These are phyloP conservation scores for Columba janthina DNA, from an alignment of 2,113 vertebrate genomes.

Conservation along the genomic window DNA sequence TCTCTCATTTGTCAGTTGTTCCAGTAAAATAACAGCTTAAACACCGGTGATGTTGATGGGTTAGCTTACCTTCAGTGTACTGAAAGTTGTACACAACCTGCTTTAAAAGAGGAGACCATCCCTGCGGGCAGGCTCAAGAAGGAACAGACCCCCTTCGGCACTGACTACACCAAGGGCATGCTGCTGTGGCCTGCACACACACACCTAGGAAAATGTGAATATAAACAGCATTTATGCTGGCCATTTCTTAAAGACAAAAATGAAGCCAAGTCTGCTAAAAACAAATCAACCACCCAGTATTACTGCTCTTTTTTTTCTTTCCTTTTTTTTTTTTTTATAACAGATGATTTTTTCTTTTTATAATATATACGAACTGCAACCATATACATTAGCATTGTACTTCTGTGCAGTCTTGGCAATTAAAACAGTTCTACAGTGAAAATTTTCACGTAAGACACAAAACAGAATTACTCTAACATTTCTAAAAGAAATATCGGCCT, in stretches of 20 bases:
- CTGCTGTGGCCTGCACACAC: conserved; percentile 88
- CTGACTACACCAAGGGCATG: conserved; percentile 90
- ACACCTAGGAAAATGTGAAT: conserved; percentile 93
- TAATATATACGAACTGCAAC: conserved; percentile 79
- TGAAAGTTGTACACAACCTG: conserved; percentile 92
- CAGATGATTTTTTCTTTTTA: conserved; percentile 71
- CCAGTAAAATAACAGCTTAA: conserved; percentile 81
- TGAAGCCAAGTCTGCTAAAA: conserved; percentile 86
- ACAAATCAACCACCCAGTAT: conserved; percentile 82
- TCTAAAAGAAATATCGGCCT: conserved; percentile 86
- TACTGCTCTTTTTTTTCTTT: conserved; percentile 66
- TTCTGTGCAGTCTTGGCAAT: conserved; percentile 85
- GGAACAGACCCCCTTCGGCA: conserved; percentile 90
- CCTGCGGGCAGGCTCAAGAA: conserved; percentile 91
- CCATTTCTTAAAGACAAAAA: conserved; percentile 82
- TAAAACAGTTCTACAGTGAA: conserved; percentile 85
- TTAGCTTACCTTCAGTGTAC: conserved; percentile 96
- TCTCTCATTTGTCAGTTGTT: conserved; percentile 75
- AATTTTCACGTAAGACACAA: conserved; percentile 82
- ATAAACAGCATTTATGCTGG: conserved; percentile 94
- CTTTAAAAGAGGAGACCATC: conserved; percentile 91
- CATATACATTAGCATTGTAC: conserved; percentile 79
- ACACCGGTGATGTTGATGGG: conserved; percentile 84
- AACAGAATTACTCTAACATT: conserved; percentile 83
- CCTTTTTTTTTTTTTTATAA: background rate